Percentiles rank a stretch among this genome's conserved stretches.
Conservation (phyloP, 2,113 vertebrate genomes). For the Laticauda colubrina region DNA sequence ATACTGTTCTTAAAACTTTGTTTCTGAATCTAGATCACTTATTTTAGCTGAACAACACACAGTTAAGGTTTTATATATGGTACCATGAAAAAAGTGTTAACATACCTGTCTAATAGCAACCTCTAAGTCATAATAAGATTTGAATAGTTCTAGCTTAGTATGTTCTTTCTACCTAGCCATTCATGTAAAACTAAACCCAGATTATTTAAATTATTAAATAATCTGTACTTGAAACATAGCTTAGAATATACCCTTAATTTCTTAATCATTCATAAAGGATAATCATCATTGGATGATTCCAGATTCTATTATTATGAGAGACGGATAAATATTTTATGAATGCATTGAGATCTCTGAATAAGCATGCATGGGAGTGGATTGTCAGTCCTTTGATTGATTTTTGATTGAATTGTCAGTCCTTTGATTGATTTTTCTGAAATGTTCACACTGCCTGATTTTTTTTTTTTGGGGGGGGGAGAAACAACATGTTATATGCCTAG, state of each 20-base stretch:
- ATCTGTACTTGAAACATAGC: not conserved
- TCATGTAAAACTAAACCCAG: not conserved
- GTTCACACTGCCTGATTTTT: not conserved
- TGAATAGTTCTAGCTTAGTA: not conserved
- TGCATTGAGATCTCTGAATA: not conserved
- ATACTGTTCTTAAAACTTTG: not conserved
- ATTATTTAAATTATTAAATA: not conserved
- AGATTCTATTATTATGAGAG: not conserved
- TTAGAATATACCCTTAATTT: not conserved
- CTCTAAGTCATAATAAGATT: not conserved
- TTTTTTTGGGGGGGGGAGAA: not conserved
- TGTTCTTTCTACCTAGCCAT: not conserved
- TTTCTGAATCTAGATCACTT: not conserved
- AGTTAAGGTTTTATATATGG: not conserved
- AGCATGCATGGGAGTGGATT: not conserved
- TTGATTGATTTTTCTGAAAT: not conserved
- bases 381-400: not conserved
- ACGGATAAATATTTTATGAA: not conserved
- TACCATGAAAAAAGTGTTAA: not conserved
- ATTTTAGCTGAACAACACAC: not conserved
- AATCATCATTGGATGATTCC: not conserved
- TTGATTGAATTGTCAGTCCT: not conserved
- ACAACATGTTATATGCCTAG: not conserved
- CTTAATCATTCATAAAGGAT: not conserved
- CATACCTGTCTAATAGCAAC: not conserved